Evolutionary conservation across 2,797 vertebrate genomes (phyloP).

Genomic region (Geotrypetes seraphini): DNA sequence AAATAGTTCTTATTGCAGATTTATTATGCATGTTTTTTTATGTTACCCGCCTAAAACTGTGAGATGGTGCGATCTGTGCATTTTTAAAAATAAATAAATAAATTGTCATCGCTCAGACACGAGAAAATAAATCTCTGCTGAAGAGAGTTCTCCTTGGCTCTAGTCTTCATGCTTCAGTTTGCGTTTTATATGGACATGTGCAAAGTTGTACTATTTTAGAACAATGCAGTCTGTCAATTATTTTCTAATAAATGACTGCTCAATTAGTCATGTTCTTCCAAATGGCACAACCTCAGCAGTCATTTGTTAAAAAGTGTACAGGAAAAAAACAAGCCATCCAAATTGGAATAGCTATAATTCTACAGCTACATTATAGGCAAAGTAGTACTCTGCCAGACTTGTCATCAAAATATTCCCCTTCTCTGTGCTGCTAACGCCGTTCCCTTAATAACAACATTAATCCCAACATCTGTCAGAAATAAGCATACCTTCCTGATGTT

Average conservation of each 20-base stretch:
- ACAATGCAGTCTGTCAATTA: neutral
- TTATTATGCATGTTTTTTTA: too few species aligned
- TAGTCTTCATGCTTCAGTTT: too few species aligned
- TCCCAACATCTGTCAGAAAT: accelerated
- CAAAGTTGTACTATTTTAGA: neutral
- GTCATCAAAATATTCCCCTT: neutral
- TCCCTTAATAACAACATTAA: neutral
- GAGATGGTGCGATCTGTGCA: too few species aligned
- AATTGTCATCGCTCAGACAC: too few species aligned
- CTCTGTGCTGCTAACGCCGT: neutral
- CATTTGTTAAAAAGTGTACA: neutral
- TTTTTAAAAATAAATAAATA: too few species aligned
- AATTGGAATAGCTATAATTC: neutral
- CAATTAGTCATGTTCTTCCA: neutral
- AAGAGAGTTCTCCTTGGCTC: too few species aligned
- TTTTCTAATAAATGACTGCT: neutral
- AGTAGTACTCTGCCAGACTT: neutral
- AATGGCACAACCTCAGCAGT: accelerated
- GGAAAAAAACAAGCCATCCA: neutral
- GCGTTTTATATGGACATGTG: too few species aligned
- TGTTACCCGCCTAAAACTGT: too few species aligned
- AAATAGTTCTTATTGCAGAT: too few species aligned
- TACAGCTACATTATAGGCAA: accelerated
- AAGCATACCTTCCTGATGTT: accelerated
- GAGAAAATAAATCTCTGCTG: too few species aligned